phyloP scores from a whole-genome alignment of 92 coral and sea anemone genomes.

The Phenganax stokvisi region DNA sequence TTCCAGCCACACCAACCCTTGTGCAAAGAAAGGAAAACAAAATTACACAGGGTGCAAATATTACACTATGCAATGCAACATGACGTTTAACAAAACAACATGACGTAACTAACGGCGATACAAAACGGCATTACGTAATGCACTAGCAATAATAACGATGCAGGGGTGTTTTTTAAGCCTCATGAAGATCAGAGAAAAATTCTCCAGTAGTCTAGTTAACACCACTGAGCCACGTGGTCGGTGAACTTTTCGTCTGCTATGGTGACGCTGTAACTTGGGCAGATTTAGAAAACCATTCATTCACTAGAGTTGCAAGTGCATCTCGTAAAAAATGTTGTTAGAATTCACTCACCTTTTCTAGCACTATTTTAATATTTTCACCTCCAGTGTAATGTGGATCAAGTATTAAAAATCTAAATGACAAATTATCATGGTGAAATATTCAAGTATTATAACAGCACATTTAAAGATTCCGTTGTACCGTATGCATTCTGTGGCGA shows the following conservation, averaged over 20 bases:
- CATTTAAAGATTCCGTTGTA: too few species aligned
- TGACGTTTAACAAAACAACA: background rate
- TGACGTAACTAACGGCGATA: background rate
- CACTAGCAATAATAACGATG: too few species aligned
- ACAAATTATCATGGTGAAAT: too few species aligned
- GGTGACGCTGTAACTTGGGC: too few species aligned
- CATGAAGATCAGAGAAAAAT: background rate
- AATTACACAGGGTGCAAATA: background rate
- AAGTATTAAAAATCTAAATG: constrained; percentile 70
- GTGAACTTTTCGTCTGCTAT: too few species aligned
- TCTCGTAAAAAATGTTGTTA: too few species aligned
- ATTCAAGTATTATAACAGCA: too few species aligned
- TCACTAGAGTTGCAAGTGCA: too few species aligned
- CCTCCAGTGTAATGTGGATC: constrained; percentile 98
- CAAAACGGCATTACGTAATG: background rate
- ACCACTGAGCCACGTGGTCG: too few species aligned
- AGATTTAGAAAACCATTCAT: too few species aligned
- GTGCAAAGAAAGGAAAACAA: background rate
- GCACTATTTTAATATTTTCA: constrained; percentile 74
- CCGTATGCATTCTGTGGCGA: background rate
- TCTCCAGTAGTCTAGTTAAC: background rate
- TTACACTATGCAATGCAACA: background rate
- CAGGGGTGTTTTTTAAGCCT: too few species aligned
- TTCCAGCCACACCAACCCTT: constrained; percentile 99
- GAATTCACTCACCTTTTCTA: constrained; percentile 71